These are phyloP conservation scores for Heliocidaris erythrogramma DNA, from an alignment of 35 echinoderm and acorn worm species.

Conservation along the genomic window DNA sequence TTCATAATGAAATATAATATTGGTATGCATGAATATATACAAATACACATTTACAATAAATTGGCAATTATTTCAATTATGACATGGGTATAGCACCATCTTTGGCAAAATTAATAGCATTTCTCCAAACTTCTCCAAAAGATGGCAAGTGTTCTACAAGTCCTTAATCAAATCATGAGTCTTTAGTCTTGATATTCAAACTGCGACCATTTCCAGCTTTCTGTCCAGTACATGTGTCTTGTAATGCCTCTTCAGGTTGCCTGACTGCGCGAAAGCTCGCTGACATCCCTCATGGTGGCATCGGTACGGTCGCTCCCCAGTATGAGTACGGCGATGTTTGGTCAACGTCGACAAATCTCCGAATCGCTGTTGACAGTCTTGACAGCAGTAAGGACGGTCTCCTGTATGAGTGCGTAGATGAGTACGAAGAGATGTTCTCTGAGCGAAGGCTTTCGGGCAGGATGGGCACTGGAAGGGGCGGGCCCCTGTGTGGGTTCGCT, in stretches of 20 bases:
- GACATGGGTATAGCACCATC: not conserved
- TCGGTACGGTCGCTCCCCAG: slow-evolving; percentile 67
- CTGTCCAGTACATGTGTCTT: slow-evolving; percentile 43
- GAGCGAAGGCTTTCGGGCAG: slow-evolving; percentile 47
- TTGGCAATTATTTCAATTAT: not conserved
- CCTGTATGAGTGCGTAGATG: slow-evolving; percentile 89
- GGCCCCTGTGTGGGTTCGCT: slow-evolving; percentile 41
- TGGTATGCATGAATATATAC: no score
- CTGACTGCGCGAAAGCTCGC: slow-evolving; percentile 82
- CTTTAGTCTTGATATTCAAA: not conserved
- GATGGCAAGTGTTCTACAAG: no score
- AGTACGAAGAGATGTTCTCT: slow-evolving; percentile 34
- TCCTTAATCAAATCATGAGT: not conserved
- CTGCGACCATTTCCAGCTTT: not conserved
- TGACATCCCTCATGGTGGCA: slow-evolving; percentile 54
- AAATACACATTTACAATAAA: not conserved
- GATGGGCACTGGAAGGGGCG: slow-evolving; percentile 34
- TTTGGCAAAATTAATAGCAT: not conserved
- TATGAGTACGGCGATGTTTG: slow-evolving; percentile 90
- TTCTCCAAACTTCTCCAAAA: not conserved
- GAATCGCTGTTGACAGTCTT: slow-evolving; percentile 78
- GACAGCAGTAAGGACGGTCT: slow-evolving; percentile 89
- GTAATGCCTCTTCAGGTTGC: slow-evolving; percentile 74
- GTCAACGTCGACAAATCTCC: slow-evolving; percentile 84
- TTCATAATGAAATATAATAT: no score